Conservation (phyloP, 2,113 vertebrate species). For the Lycaon pictus region DNA sequence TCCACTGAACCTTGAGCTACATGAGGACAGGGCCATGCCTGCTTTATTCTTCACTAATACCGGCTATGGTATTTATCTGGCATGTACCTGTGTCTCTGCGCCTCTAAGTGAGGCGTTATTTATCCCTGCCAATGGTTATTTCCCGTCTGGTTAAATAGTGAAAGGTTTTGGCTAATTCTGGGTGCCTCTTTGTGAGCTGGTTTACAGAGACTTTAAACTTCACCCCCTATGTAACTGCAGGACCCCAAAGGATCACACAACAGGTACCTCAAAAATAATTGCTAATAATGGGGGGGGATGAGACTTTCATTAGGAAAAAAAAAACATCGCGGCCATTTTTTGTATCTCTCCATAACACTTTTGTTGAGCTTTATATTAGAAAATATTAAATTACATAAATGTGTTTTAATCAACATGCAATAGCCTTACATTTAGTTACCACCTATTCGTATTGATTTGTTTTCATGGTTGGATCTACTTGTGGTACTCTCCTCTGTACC, state of each 20-base stretch:
- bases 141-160: not conserved
- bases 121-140: not conserved
- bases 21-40: not conserved
- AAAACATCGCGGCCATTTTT: not conserved
- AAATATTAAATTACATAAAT: slow-evolving; percentile 13
- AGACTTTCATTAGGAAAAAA: not conserved
- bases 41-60: not conserved
- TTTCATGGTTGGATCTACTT: not conserved
- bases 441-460: not conserved
- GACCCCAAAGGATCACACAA: slow-evolving; percentile 8
- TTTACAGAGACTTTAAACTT: not conserved
- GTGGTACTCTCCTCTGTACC: not conserved
- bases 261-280: slow-evolving; percentile 52
- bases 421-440: not conserved
- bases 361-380: not conserved
- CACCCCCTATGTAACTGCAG: not conserved
- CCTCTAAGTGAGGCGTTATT: not conserved
- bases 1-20: not conserved
- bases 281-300: not conserved
- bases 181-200: slow-evolving; percentile 10
- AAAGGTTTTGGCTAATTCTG: not conserved
- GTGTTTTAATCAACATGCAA: slow-evolving; percentile 1
- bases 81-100: not conserved
- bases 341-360: slow-evolving; percentile 18
- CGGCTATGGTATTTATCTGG: not conserved